A percentile compares a stretch with the other conserved stretches of the same genome.
Evolutionary conservation across 2,113 vertebrate genomes (phyloP).

Genomic region (Ammodramus savannarum): DNA sequence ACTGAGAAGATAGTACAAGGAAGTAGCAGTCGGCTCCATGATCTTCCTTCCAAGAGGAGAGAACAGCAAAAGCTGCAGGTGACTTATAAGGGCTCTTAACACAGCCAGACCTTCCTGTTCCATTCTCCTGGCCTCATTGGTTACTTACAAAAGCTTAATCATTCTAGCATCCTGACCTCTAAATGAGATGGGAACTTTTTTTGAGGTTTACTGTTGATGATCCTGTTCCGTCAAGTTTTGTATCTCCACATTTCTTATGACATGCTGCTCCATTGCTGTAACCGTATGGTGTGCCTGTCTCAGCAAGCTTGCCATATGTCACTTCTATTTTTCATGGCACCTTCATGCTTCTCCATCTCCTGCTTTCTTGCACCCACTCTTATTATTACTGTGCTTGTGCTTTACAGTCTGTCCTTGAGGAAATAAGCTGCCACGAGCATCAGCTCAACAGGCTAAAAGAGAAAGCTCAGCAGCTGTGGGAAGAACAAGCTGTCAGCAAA

Average conservation of each 20-base stretch:
- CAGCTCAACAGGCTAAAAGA: slow-evolving; percentile 91
- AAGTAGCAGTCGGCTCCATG: slow-evolving; percentile 85
- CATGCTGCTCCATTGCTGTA: neutral
- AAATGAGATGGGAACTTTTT: neutral
- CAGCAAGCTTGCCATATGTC: neutral
- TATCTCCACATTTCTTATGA: neutral
- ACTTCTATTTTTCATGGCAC: neutral
- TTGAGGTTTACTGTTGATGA: neutral
- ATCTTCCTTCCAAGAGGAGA: slow-evolving; percentile 88
- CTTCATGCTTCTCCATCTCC: slow-evolving; percentile 33
- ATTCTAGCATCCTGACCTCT: neutral
- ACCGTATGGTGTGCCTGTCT: neutral
- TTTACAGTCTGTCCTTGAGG: slow-evolving; percentile 95
- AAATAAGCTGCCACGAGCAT: slow-evolving; percentile 86
- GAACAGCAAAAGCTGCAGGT: slow-evolving; percentile 96
- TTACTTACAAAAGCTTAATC: neutral
- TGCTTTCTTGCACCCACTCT: slow-evolving; percentile 64
- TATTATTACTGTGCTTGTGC: slow-evolving; percentile 78
- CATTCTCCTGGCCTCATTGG: neutral
- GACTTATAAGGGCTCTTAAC: neutral
- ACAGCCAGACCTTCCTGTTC: neutral
- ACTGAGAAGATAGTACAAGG: slow-evolving; percentile 85
- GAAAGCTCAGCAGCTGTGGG: slow-evolving; percentile 93
- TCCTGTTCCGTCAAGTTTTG: neutral
- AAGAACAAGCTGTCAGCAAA: slow-evolving; percentile 92